Base-by-base conservation (phyloP, 2,888 invertebrate species). In the Netelia inedita region DNA sequence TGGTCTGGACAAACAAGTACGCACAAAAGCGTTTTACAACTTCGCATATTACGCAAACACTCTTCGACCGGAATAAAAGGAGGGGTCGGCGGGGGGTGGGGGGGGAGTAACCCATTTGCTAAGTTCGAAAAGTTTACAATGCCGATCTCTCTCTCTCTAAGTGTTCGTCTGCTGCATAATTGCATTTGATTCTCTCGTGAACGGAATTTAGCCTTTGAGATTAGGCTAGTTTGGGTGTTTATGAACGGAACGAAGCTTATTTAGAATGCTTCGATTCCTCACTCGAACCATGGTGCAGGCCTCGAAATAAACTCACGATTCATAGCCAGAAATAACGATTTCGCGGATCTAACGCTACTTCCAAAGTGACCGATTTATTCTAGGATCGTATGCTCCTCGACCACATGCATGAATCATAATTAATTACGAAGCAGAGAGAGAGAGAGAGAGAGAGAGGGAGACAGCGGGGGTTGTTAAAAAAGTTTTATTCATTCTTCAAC, bases 71-170 rank as follows among this genome's bases (percentile, higher is more conserved):
- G 73, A 73, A 61, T 46, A 21, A 61, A n/a, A 46, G 61, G 43
- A 43, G 28, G n/a, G n/a, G n/a, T n/a, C n/a, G n/a, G n/a, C n/a
- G n/a, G 5, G 35, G 35, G 35, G 35, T 1, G 1, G 53, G 16
- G 53, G 16, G 14, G 2, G 53, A 53, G 53, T 53, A n/a, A 53
- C 14, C n/a, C 14, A 1, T 53, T 53, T 1, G 53, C 53, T 1
- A 75, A 75, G 74, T 75, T 75, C 46, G 53, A 35, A 65, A 53
- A 46, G 63, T 75, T 75, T 75, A 75, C 65, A 61, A 73, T 61
- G 28, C 10, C 23, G 23, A 23, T 11, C 46, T 61, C 61, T 61
- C 9, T 21, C 14, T 61, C 35, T 35, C 35, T 35, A 35, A 35
- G 73, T 16, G 46, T 16, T 16, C 28, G 35, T 21, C 46, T 59